Conservation (phyloP, 2,797 vertebrate genomes). For the Aeoliscus strigatus region DNA sequence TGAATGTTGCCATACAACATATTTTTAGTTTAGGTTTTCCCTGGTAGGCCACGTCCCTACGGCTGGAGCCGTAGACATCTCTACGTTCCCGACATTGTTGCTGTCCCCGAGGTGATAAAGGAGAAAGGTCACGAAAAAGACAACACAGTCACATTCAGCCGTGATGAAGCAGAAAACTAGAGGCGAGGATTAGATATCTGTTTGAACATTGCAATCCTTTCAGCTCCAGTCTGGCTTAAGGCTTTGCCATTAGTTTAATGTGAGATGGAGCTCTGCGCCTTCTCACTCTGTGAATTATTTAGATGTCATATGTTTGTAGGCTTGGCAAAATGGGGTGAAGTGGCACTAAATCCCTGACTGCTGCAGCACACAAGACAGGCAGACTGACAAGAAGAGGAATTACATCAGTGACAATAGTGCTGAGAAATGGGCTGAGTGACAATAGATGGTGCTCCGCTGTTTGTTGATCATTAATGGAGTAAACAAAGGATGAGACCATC, state of each 20-base stretch:
- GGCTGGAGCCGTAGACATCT: conserved; percentile 21
- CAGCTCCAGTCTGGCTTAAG: conserved; percentile 12
- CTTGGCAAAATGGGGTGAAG: conserved; percentile 42
- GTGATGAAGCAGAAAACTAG: conserved; percentile 21
- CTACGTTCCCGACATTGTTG: conserved; percentile 13
- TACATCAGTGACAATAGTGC: neutral
- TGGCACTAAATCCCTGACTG: conserved; percentile 41
- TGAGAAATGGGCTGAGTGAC: no score
- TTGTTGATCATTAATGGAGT: no score
- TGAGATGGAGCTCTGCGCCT: conserved; percentile 27
- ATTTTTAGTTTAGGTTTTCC: conserved; percentile 12
- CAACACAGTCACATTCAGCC: conserved; percentile 4
- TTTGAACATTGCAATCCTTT: conserved; percentile 15
- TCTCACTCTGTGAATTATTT: conserved; percentile 56
- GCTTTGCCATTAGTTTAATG: conserved; percentile 33
- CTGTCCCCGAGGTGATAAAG: conserved; percentile 7
- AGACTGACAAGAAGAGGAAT: conserved; percentile 21
- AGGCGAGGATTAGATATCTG: conserved; percentile 15
- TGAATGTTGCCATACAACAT: no score
- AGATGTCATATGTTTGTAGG: conserved; percentile 39
- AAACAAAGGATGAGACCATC: no score
- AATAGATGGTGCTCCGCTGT: no score
- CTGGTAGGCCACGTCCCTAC: conserved; percentile 2
- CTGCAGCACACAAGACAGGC: conserved; percentile 8
- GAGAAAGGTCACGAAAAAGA: conserved; percentile 1